Conservation (phyloP, 2,797 vertebrate genomes). For the Cryptoblepharus egeriae region DNA sequence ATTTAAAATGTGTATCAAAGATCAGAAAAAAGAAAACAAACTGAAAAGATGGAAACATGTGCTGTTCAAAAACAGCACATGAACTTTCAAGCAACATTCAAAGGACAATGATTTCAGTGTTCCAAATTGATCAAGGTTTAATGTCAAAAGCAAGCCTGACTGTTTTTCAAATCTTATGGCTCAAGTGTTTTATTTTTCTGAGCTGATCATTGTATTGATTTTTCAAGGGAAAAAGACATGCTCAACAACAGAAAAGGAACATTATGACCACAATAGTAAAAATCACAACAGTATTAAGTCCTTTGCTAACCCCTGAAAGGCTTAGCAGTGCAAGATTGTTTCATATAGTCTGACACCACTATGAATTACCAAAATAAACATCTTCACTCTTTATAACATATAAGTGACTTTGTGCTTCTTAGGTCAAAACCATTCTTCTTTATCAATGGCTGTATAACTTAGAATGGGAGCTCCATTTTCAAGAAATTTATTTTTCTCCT, state of each 20-base stretch:
- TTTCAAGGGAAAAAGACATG: neutral
- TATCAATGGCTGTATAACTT: neutral
- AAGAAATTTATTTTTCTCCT: neutral
- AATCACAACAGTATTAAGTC: neutral
- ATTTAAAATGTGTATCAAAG: slow-evolving; percentile 26
- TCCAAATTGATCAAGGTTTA: slow-evolving; percentile 4
- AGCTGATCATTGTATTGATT: neutral
- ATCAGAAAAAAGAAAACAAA: slow-evolving; percentile 22
- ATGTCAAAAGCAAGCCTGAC: neutral
- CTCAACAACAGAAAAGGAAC: neutral
- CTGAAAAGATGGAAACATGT: slow-evolving; percentile 9
- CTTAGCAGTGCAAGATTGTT: neutral
- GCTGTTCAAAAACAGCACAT: neutral
- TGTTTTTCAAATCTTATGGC: neutral
- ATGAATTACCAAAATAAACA: neutral
- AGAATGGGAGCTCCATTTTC: neutral
- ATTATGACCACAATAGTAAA: neutral
- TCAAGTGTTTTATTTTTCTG: neutral
- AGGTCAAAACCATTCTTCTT: neutral
- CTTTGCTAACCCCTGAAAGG: neutral
- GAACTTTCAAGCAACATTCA: slow-evolving; percentile 18
- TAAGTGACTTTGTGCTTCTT: neutral
- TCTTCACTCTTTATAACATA: neutral
- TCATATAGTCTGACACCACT: neutral
- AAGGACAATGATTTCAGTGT: neutral